Evolutionary conservation across 2,797 vertebrate genomes (phyloP).

Genomic region (Myripristis murdjan): DNA sequence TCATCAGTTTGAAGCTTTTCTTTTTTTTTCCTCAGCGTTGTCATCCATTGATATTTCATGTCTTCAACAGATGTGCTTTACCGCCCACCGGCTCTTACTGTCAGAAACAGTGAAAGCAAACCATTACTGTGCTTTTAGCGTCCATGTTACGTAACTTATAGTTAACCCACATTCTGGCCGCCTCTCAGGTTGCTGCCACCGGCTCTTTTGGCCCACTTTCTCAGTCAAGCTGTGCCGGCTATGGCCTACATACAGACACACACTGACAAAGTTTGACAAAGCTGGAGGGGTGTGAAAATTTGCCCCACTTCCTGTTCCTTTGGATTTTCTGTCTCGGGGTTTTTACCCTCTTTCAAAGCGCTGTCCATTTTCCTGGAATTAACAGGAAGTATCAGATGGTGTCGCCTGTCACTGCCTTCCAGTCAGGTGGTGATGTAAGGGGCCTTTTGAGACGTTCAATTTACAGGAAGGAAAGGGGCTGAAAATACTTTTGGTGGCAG

Average conservation of each 20-base stretch:
- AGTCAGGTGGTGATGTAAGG: constrained; percentile 1
- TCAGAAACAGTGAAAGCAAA: constrained; percentile 33
- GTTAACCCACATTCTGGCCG: constrained; percentile 79
- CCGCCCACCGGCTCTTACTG: constrained; percentile 9
- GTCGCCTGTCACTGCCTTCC: constrained; percentile 3
- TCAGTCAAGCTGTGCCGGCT: constrained; percentile 63
- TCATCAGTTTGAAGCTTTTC: constrained; percentile 9
- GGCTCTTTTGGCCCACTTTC: constrained; percentile 74
- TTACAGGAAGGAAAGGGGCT: too few species aligned
- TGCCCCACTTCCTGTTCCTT: constrained; percentile 46
- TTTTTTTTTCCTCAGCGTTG: constrained; percentile 10
- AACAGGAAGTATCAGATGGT: constrained; percentile 44
- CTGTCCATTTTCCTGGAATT: constrained; percentile 9
- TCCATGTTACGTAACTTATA: constrained; percentile 72
- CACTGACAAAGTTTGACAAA: constrained; percentile 59
- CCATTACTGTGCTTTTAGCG: constrained; percentile 32
- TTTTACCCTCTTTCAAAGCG: constrained; percentile 29
- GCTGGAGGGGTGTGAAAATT: constrained; percentile 58
- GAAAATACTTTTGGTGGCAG: too few species aligned
- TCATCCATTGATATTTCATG: constrained; percentile 5
- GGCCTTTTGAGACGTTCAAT: constrained; percentile 20
- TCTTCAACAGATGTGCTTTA: constrained; percentile 18
- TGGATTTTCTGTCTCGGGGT: constrained; percentile 35
- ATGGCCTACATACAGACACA: constrained; percentile 77
- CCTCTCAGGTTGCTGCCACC: constrained; percentile 78